A percentile compares a stretch with the other conserved stretches of the same genome.
Conservation (phyloP, 1,140 invertebrate species). For the Diplogasteroides magnus region DNA sequence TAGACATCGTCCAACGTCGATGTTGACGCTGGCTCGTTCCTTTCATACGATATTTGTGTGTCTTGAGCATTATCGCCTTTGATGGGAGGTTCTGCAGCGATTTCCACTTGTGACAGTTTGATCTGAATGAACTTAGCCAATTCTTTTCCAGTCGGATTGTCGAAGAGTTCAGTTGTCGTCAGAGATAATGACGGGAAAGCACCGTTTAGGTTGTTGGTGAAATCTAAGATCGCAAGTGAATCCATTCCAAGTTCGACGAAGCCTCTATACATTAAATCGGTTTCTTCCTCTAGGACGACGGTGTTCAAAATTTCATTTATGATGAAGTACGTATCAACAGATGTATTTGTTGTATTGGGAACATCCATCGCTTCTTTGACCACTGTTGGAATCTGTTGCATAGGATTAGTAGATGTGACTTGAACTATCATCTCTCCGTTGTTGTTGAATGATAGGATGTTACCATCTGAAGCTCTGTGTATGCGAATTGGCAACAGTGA, state of each 20-base stretch:
- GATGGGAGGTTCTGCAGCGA: background rate
- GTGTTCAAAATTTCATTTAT: too few relatives aligned
- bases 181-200: slow-evolving; percentile 8
- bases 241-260: slow-evolving; percentile 28
- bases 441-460: too few relatives aligned
- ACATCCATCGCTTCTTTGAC: too few relatives aligned
- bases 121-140: slow-evolving; percentile 8
- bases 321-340: too few relatives aligned
- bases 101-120: background rate
- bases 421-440: too few relatives aligned
- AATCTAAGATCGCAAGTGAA: slow-evolving; percentile 19
- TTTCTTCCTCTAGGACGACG: too few relatives aligned
- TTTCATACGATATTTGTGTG: background rate
- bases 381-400: too few relatives aligned
- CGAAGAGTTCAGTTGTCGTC: slow-evolving; percentile 26
- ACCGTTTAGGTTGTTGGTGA: slow-evolving; percentile 19
- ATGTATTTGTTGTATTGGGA: too few relatives aligned
- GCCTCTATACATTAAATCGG: too few relatives aligned
- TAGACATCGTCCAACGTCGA: background rate
- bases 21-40: background rate
- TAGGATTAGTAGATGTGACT: too few relatives aligned
- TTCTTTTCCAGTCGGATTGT: slow-evolving; percentile 20
- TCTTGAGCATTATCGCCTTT: background rate
- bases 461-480: too few relatives aligned
- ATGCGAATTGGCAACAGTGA: too few relatives aligned